Conservation (phyloP, 30 jellyfish, hydroid and myxozoan genomes). For the Mastigias papua region DNA sequence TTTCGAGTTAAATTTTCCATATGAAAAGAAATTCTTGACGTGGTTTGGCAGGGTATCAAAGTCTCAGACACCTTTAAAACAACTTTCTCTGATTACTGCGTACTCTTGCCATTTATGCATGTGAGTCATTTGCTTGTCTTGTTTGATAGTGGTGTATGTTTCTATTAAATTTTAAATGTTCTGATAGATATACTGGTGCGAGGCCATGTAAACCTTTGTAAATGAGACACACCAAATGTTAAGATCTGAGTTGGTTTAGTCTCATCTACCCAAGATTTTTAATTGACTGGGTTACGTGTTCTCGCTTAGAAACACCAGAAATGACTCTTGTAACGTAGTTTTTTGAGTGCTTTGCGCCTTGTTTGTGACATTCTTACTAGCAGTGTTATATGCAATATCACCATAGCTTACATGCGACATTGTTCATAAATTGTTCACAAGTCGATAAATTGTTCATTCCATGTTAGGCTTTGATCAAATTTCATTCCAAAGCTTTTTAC, state of each 20-base stretch:
- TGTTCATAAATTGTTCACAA: too few species aligned
- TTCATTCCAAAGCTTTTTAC: conserved; percentile 3
- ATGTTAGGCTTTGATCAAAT: conserved; percentile 3
- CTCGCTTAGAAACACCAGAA: conserved; percentile 5
- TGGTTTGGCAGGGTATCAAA: background rate
- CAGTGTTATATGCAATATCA: conserved; percentile 13
- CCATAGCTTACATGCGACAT: conserved; percentile 34
- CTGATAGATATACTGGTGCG: background rate
- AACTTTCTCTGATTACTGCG: background rate
- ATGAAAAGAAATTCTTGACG: conserved; percentile 7
- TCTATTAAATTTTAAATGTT: background rate
- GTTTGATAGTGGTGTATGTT: conserved; percentile 7
- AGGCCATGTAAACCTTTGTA: conserved; percentile 9
- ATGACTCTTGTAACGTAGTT: conserved; percentile 11
- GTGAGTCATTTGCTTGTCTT: conserved; percentile 6
- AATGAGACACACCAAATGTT: background rate
- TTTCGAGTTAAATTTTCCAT: conserved; percentile 3
- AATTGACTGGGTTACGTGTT: conserved; percentile 6
- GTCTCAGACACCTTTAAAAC: background rate
- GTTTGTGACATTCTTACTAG: conserved; percentile 3
- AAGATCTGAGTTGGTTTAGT: conserved; percentile 13
- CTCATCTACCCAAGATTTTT: conserved; percentile 19
- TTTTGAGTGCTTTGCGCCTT: too few species aligned
- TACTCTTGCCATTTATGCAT: background rate
- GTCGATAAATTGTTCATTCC: too few species aligned